A percentile compares a stretch with the other conserved stretches of the same genome.
Conservation (phyloP, 2,797 vertebrate genomes). For the Darevskia nairensis region DNA sequence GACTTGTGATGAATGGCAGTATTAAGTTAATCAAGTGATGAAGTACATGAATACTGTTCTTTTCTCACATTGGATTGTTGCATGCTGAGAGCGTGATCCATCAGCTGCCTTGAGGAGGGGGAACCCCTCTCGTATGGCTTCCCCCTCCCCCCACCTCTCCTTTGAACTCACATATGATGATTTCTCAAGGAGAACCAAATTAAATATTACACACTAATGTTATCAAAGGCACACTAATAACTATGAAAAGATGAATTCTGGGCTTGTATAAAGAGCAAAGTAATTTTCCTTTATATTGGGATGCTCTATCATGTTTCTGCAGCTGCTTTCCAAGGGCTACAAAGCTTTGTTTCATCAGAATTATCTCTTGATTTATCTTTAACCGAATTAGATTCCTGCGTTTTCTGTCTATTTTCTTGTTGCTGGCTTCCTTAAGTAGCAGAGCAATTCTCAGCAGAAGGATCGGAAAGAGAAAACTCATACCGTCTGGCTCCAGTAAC, state of each 20-base stretch:
- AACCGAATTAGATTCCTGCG: slow-evolving; percentile 74
- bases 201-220: slow-evolving; percentile 59
- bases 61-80: background rate
- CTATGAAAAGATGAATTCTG: slow-evolving; percentile 25
- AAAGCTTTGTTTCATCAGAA: slow-evolving; percentile 38
- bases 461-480: slow-evolving; percentile 76
- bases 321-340: slow-evolving; percentile 19
- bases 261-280: slow-evolving; percentile 28
- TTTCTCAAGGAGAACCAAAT: slow-evolving; percentile 71
- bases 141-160: background rate
- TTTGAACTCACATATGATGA: slow-evolving; percentile 63
- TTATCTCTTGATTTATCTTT: slow-evolving; percentile 47
- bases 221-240: slow-evolving; percentile 19
- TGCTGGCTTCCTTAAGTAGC: slow-evolving; percentile 79
- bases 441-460: slow-evolving; percentile 77
- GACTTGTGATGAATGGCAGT: slow-evolving; percentile 41
- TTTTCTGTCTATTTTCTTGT: slow-evolving; percentile 73
- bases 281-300: slow-evolving; percentile 30
- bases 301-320: slow-evolving; percentile 19
- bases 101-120: slow-evolving; percentile 19
- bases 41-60: slow-evolving; percentile 9
- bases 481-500: slow-evolving; percentile 75
- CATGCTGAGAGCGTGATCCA: slow-evolving; percentile 26
- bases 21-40: slow-evolving; percentile 35
- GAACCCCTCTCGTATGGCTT: background rate